Base-by-base conservation (phyloP, 2,888 invertebrate species). In the Scaeva pyrastri region DNA sequence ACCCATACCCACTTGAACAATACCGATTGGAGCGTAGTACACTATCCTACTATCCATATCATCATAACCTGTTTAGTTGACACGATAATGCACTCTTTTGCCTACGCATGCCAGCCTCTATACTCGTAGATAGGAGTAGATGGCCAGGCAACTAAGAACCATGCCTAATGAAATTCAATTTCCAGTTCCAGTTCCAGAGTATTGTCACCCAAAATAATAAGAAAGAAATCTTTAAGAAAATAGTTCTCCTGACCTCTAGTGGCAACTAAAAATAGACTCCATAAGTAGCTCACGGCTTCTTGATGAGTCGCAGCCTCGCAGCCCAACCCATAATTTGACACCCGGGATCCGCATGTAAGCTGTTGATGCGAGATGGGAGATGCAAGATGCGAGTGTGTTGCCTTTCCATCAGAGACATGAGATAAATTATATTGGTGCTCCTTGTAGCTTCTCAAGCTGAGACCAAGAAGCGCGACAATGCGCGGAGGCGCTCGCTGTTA, bases 251-350 rank as follows among this genome's bases (percentile, higher is more conserved):
- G 85, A 85, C 76, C 85, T 76, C 76, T 81, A 85, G 81, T 68
- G 72, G n/a, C 48, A 52, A 16, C 62, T 81, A 81, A 60, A 85
- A 43, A 43, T 77, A 80, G 72, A 62, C 73, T 64, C 43, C 48
- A 70, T 81, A 77, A 81, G 81, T 81, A 81, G 85, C 81, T 81
- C 76, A 68, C 26, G 56, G 83, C 56, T 70, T 64, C 70, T 71
- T 64, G 62, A 81, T 56, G 55, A 23, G 58, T 43, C 23, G 14
- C 64, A 50, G 43, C 60, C 41, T 43, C 16, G 4, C 56, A 50
- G 72, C 66, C 81, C 62, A 73, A 73, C 70, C 76, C 80, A 77
- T 68, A 48, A 66, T 68, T 62, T 71, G 58, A 56, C 62, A 68
- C 71, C 45, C 14, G 31, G 43, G 52, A 48, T 41, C 52, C 50